These are phyloP conservation scores for Coryphaenoides rupestris DNA, from an alignment of 2,113 vertebrate species.

Conservation along the genomic window DNA sequence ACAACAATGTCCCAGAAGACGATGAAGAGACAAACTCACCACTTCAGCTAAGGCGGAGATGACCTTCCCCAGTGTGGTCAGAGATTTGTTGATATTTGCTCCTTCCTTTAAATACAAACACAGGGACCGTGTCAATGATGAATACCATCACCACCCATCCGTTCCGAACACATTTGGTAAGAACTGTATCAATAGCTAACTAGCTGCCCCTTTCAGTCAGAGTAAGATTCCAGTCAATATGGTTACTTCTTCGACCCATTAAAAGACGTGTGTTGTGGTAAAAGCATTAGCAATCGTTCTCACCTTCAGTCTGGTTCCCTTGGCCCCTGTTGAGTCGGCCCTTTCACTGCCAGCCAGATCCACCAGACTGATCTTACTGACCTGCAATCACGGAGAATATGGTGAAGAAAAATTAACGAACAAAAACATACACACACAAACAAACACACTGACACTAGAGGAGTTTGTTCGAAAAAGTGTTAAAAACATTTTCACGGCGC, in stretches of 20 bases:
- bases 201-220: too few species aligned
- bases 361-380: conserved; percentile 97
- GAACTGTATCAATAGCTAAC: not conserved
- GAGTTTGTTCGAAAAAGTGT: conserved; percentile 2
- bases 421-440: not conserved
- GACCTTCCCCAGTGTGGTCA: conserved; percentile 95
- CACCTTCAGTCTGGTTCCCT: conserved; percentile 96
- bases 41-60: conserved; percentile 95
- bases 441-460: not conserved
- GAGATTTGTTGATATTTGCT: conserved; percentile 97
- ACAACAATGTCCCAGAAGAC: not conserved
- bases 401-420: not conserved
- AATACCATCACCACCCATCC: not conserved
- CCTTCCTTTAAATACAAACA: conserved; percentile 79
- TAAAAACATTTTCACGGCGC: too few species aligned
- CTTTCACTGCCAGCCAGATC: conserved; percentile 94
- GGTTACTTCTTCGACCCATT: too few species aligned
- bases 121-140: not conserved
- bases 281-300: conserved; percentile 4
- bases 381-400: conserved; percentile 63
- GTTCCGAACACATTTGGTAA: not conserved
- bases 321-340: conserved; percentile 93
- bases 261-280: not conserved
- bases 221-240: too few species aligned
- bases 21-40: conserved; percentile 64